These are phyloP conservation scores for Anthopleura sola DNA, from an alignment of 64 coral and sea anemone genomes.

Conservation along the genomic window DNA sequence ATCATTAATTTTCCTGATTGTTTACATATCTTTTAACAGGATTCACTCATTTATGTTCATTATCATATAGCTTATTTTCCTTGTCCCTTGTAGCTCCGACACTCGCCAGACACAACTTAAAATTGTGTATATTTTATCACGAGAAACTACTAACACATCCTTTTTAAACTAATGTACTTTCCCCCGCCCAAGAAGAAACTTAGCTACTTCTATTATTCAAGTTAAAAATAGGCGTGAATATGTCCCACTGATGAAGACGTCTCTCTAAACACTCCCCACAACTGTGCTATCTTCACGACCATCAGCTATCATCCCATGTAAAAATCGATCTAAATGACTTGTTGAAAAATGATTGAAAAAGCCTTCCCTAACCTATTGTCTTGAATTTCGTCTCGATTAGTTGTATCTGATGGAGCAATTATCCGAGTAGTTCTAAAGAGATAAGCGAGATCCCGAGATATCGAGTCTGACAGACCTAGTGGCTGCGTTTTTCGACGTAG, in stretches of 20 bases:
- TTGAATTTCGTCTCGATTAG: neutral
- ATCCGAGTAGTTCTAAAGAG: too few relatives aligned
- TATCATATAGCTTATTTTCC: neutral
- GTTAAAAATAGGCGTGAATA: neutral
- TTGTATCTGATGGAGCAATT: neutral
- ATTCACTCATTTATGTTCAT: neutral
- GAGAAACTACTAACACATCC: too few relatives aligned
- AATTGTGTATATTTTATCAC: neutral
- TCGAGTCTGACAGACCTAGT: neutral
- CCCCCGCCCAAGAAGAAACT: too few relatives aligned
- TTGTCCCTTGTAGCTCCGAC: neutral
- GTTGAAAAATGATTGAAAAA: neutral
- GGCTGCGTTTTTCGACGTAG: neutral
- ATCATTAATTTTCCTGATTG: too few relatives aligned
- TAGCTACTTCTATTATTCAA: neutral
- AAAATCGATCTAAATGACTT: neutral
- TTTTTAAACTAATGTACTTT: too few relatives aligned
- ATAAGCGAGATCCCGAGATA: neutral
- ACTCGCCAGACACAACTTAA: neutral
- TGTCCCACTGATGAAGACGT: neutral
- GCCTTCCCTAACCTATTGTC: neutral
- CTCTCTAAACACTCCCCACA: neutral
- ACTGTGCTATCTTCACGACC: neutral
- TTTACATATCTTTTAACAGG: neutral
- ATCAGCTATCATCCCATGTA: neutral